Percentiles rank a stretch among this genome's conserved stretches.
Conservation (phyloP, 2,113 vertebrate genomes). For the Stegostoma tigrinum region DNA sequence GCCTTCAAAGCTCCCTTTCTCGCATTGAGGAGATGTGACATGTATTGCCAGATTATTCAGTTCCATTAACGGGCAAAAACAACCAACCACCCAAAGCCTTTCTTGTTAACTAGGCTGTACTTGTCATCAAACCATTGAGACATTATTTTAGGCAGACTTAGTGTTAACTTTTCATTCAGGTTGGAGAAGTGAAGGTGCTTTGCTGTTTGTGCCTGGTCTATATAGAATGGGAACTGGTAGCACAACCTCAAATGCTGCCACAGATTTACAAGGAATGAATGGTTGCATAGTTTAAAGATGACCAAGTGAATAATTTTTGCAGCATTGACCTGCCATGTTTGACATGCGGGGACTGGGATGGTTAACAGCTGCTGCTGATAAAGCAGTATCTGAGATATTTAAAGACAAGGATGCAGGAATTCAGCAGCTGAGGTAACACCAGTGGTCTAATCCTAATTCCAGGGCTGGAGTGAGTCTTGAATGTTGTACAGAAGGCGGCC, state of each 20-base stretch:
- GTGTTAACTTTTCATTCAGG: background rate
- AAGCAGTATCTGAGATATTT: slow-evolving; percentile 23
- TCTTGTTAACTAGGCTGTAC: background rate
- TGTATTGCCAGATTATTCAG: background rate
- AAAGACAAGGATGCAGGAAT: slow-evolving; percentile 21
- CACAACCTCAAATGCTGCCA: background rate
- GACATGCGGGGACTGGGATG: background rate
- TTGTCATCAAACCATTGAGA: background rate
- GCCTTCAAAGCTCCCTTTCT: no score
- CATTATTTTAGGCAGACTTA: background rate
- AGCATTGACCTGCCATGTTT: background rate
- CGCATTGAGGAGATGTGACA: background rate
- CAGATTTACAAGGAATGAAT: background rate
- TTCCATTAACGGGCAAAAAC: background rate
- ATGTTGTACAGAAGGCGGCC: background rate
- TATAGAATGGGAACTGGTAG: background rate
- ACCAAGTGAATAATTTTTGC: background rate
- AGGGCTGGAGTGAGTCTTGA: background rate
- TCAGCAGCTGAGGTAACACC: slow-evolving; percentile 9
- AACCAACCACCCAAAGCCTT: background rate
- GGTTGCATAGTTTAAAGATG: slow-evolving; percentile 1
- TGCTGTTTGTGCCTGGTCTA: background rate
- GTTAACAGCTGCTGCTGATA: slow-evolving; percentile 8
- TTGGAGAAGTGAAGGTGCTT: background rate
- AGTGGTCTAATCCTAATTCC: background rate